phyloP scores from a whole-genome alignment of 2,113 vertebrate genomes.

The Microcebus murinus region DNA sequence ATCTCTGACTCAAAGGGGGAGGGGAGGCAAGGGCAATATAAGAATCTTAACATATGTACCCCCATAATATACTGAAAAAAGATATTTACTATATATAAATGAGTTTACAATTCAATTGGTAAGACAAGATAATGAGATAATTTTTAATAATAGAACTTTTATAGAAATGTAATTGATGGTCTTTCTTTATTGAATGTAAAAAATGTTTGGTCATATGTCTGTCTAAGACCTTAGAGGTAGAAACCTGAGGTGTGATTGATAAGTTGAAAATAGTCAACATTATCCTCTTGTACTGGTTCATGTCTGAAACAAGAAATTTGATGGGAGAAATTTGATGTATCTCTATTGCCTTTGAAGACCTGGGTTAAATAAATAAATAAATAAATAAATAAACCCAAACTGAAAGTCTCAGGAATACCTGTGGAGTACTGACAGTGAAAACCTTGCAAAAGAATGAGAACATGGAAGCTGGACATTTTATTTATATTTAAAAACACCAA shows the following conservation, averaged over 20 bases:
- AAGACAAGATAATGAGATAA: conserved; percentile 28
- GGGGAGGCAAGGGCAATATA: no score
- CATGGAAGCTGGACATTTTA: background rate
- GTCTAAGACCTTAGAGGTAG: background rate
- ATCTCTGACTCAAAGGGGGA: no score
- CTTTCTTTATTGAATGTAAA: background rate
- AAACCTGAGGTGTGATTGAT: background rate
- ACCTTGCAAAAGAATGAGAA: background rate
- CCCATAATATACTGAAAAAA: no score
- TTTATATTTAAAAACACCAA: background rate
- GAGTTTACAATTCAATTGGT: background rate
- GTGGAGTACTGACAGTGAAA: background rate
- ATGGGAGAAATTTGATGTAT: background rate
- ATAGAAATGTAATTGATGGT: background rate
- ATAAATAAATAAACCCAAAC: background rate
- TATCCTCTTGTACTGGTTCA: background rate
- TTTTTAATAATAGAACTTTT: background rate
- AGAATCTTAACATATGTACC: no score
- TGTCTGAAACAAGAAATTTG: background rate
- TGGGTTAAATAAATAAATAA: background rate
- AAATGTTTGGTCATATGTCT: background rate
- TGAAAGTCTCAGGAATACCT: background rate
- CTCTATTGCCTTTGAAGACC: background rate
- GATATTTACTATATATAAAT: background rate
- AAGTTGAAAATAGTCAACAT: background rate